Percentiles rank a stretch among this genome's conserved stretches.
Evolutionary conservation across 2,797 vertebrate species (phyloP).

Genomic region (Hoplostethus mediterraneus): DNA sequence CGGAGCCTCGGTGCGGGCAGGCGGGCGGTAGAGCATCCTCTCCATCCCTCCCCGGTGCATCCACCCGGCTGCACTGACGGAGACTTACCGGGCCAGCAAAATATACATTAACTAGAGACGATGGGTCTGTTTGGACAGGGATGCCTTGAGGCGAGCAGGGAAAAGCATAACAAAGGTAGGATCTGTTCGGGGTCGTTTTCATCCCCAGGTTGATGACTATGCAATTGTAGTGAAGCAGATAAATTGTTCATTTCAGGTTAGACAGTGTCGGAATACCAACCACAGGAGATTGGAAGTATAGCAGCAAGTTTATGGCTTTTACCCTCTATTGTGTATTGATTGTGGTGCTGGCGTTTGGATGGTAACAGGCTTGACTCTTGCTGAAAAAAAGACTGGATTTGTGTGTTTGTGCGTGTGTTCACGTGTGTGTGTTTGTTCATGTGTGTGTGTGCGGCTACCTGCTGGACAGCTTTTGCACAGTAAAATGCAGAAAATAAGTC

Average conservation of each 20-base stretch:
- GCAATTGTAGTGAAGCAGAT: constrained; percentile 16
- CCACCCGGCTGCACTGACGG: constrained; percentile 27
- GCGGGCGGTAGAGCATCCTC: constrained; percentile 26
- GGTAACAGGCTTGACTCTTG: not conserved
- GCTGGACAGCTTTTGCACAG: constrained; percentile 41
- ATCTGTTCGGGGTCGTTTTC: constrained; percentile 17
- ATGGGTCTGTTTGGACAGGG: constrained; percentile 43
- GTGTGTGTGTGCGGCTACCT: constrained; percentile 40
- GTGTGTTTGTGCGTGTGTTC: constrained; percentile 10
- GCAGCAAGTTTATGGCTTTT: not conserved
- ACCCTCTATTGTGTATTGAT: not conserved
- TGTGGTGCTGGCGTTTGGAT: constrained; percentile 7
- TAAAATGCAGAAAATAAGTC: constrained; percentile 23
- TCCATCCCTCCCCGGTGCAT: constrained; percentile 21
- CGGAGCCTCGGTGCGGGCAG: constrained; percentile 55
- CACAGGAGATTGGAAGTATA: not conserved
- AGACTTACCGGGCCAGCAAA: constrained; percentile 50
- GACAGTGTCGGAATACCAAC: not conserved
- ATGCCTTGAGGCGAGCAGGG: constrained; percentile 39
- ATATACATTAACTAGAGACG: constrained; percentile 50
- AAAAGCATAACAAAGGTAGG: constrained; percentile 65
- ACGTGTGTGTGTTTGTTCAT: constrained; percentile 4
- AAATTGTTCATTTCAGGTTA: constrained; percentile 15
- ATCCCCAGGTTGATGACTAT: constrained; percentile 30
- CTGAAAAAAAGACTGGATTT: not conserved